phyloP scores from a whole-genome alignment of 2,113 vertebrate genomes.

The Cranoglanis bouderius region DNA sequence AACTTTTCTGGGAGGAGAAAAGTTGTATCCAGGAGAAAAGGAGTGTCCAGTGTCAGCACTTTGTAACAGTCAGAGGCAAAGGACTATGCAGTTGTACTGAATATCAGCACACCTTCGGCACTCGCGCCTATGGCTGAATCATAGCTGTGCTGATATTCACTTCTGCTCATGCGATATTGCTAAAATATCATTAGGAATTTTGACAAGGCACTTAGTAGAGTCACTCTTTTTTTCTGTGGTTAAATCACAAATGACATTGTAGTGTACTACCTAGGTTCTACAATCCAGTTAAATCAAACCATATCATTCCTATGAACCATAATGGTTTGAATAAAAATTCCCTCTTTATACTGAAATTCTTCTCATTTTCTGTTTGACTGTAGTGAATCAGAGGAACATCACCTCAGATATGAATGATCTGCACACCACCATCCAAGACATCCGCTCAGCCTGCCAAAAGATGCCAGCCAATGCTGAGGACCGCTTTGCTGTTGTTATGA shows the following conservation, averaged over 20 bases:
- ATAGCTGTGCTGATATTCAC: background rate
- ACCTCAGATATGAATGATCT: slow-evolving; percentile 87
- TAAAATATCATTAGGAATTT: background rate
- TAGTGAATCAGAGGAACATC: slow-evolving; percentile 90
- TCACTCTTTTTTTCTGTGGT: background rate
- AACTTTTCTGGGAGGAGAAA: background rate
- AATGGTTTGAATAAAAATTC: background rate
- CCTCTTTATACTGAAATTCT: background rate
- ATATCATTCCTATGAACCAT: background rate
- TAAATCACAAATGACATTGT: background rate
- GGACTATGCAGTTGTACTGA: background rate
- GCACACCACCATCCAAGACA: slow-evolving; percentile 85
- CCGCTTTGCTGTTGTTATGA: slow-evolving; percentile 89
- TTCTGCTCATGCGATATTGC: background rate
- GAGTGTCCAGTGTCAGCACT: background rate
- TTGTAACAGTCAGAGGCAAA: background rate
- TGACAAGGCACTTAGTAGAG: background rate
- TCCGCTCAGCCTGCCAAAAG: slow-evolving; percentile 86
- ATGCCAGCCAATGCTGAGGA: slow-evolving; percentile 86
- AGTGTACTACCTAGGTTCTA: background rate
- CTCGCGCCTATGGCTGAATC: background rate
- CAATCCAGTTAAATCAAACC: background rate
- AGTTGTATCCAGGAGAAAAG: too few relatives aligned
- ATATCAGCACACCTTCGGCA: background rate
- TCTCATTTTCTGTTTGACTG: background rate